Base-by-base conservation (phyloP, 2,113 vertebrate genomes). In the Platichthys flesus region DNA sequence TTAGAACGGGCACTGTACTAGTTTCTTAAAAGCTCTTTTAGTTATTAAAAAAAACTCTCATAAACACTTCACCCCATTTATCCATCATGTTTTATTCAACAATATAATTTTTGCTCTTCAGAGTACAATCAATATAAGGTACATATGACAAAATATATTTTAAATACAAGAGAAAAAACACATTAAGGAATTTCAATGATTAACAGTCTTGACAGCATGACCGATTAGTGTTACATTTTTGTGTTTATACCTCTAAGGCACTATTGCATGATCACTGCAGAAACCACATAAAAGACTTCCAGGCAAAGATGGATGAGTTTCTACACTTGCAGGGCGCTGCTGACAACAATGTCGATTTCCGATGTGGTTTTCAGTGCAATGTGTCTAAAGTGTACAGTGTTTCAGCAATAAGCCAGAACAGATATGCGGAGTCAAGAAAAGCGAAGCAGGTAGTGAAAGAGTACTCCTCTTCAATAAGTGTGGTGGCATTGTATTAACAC, bases 131-230 rank as follows among this genome's bases (percentile, higher is more conserved):
- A 83, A 85, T 92, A 80, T 60, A 86, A 92, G 89, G 82, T 92
- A 93, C 70, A 87, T 85, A 78, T 91, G 88, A 91, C 86, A 92
- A 92, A 90, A 92, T 90, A 92, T 88, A 91, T 87, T 88, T 93
- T 92, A 92, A 92, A 92, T 90, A 93, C 79, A 84, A 82, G 71
- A 62, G 70, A 72, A 65, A 59, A 31, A 78, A 86, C 79, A 81
- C 81, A 83, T 86, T 74, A 79, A 85, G 82, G 84, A 75, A 81
- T 81, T 84, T 90, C 72, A 83, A 31, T 59, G 71, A 88, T 77
- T 78, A 76, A 84, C 67, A 86, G 76, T 82, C 70, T 85, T 79
- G 79, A 88, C 82, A 88, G 74, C 66, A 74, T 80, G 78, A 82
- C 52, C 78, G 78, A 78, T 73, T 81, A 77, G 59, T 76, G 84